Evolutionary conservation across 2,888 invertebrate species (phyloP), one percentile per base, ranked within the genome.

Genomic region (Gasteruption jaculator): DNA sequence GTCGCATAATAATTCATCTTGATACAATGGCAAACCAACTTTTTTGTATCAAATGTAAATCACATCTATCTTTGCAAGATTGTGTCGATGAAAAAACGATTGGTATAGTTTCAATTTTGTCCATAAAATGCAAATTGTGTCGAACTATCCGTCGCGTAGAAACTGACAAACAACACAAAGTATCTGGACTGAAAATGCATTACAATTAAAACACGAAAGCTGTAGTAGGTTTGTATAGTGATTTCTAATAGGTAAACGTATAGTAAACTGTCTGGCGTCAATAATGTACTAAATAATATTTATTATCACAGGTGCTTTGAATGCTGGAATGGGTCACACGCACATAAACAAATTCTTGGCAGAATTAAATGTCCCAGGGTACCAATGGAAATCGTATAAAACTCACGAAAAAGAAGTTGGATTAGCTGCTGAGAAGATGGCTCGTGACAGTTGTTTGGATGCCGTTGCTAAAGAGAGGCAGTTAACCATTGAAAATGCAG

Each of bases 101-200:
- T 27, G 11, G 38, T 19, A 18, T 38, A 38, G 38, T 19, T 20
- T 38, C 29, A 12, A 38, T 20, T 11, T 38, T 38, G 20, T 38
- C 5, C 20, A 27, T 38, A n/a, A 19, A 27, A 27, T 38, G 38
- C 19, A 27, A 14, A 11, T 38, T 8, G 20, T 38, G 29, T 21
- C 18, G 30, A 38, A 21, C 20, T 8, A 29, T 38, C 14, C 11
- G 18, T 32, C 20, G 18, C 12, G 21, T 38, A 27, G 11, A 19
- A 11, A 38, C 38, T 18, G 38, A 29, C 14, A 29, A 38, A 20
- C 38, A 29, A 14, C 27, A 38, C 21, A 12, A 19, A 29, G 38
- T 38, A 16, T 12, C 25, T 25, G 25, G 18, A 24, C 25, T 14
- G 24, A 24, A 36, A 25, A 7, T 10, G 15, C 18, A 36, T 35